Evolutionary conservation across 1,140 invertebrate species (phyloP).

Genomic region (Drosophila virilis): DNA sequence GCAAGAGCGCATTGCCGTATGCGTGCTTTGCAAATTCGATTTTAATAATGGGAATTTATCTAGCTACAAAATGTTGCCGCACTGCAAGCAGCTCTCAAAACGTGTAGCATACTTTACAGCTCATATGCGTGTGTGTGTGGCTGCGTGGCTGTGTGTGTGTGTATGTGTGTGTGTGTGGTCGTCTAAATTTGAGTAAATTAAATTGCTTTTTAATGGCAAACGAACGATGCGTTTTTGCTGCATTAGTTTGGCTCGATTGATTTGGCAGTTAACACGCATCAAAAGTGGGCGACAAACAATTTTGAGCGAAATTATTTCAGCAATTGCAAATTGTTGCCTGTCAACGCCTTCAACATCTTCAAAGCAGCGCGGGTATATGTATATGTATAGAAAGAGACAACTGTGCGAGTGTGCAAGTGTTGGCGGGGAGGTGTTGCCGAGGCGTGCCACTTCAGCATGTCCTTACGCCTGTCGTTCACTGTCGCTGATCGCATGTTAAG

Average conservation of each 20-base stretch:
- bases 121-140: neutral
- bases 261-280: conserved; percentile 70
- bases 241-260: conserved; percentile 59
- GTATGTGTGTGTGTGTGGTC: neutral
- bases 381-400: neutral
- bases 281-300: conserved; percentile 36
- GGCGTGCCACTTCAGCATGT: conserved; percentile 18
- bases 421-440: neutral
- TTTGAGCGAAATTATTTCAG: conserved; percentile 57
- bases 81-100: conserved; percentile 35
- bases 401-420: too few relatives aligned
- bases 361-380: neutral
- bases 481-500: conserved; percentile 70
- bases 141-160: neutral
- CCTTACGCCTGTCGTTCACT: conserved; percentile 50
- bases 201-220: conserved; percentile 72
- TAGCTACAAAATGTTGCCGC: conserved; percentile 59
- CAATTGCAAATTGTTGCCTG: conserved; percentile 63
- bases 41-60: conserved; percentile 79
- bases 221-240: conserved; percentile 48
- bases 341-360: conserved; percentile 47
- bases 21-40: conserved; percentile 68
- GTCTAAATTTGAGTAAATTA: conserved; percentile 52
- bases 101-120: conserved; percentile 39
- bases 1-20: conserved; percentile 1